phyloP scores from a whole-genome alignment of 2,797 vertebrate species.

The Aulostomus chinensis region DNA sequence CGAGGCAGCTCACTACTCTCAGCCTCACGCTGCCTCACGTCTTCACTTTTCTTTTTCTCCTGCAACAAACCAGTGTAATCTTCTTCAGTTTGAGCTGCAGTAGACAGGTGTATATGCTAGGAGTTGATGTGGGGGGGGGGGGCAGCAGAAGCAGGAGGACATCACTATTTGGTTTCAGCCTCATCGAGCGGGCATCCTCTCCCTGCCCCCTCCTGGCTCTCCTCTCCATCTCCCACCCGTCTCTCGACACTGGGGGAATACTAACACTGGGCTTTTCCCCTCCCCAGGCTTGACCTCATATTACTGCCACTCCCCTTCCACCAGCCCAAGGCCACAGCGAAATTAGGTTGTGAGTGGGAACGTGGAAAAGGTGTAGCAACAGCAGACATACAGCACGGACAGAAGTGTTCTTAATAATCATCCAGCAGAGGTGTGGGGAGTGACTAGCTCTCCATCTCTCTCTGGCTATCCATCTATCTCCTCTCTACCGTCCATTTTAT shows the following conservation, averaged over 20 bases:
- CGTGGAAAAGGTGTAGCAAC: conserved; percentile 30
- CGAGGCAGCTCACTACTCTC: too few relatives aligned
- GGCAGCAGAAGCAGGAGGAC: too few relatives aligned
- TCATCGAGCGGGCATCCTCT: conserved; percentile 12
- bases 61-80: too few relatives aligned
- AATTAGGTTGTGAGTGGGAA: conserved; percentile 45
- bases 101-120: neutral
- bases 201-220: conserved; percentile 22
- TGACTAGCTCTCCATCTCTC: conserved; percentile 31
- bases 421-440: conserved; percentile 19
- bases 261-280: conserved; percentile 54
- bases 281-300: conserved; percentile 49
- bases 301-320: conserved; percentile 44
- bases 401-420: conserved; percentile 33
- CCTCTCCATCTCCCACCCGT: conserved; percentile 6
- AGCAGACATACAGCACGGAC: conserved; percentile 9
- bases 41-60: too few relatives aligned
- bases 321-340: conserved; percentile 31
- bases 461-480: conserved; percentile 36
- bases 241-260: conserved; percentile 46
- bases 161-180: too few relatives aligned
- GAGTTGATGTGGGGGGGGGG: neutral
- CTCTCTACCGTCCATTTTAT: conserved; percentile 41
- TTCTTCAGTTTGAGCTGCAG: too few relatives aligned
- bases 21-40: too few relatives aligned